phyloP scores from a whole-genome alignment of 2,797 vertebrate species.

The Oophaga sylvatica region DNA sequence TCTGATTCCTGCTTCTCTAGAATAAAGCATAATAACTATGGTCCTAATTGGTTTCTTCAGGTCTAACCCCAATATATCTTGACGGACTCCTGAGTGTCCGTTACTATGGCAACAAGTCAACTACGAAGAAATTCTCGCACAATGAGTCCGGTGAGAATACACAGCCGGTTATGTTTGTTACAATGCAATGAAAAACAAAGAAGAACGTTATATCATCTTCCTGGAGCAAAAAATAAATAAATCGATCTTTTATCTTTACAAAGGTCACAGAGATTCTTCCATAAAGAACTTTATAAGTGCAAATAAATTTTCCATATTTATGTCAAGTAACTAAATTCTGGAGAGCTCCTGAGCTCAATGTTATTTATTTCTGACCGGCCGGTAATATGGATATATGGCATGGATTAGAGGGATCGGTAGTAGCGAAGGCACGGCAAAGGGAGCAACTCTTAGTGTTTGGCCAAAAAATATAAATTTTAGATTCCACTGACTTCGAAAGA shows the following conservation, averaged over 20 bases:
- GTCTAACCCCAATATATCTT: constrained; percentile 6
- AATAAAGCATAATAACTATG: neutral
- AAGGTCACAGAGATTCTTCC: constrained; percentile 1
- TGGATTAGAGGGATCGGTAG: neutral
- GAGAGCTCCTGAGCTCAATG: too few relatives aligned
- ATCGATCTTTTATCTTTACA: neutral
- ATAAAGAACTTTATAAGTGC: neutral
- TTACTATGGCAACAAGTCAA: constrained; percentile 10
- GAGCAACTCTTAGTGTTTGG: too few relatives aligned
- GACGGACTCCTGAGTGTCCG: neutral
- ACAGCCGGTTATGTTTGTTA: neutral
- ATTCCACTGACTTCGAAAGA: too few relatives aligned
- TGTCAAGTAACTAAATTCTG: neutral
- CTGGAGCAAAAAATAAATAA: neutral
- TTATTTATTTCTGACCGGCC: neutral
- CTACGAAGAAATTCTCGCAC: neutral
- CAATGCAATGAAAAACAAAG: constrained; percentile 9
- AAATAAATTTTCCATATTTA: neutral
- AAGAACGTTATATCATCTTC: constrained; percentile 4
- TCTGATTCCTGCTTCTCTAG: neutral
- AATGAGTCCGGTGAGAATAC: constrained; percentile 9
- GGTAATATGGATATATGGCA: neutral
- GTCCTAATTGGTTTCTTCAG: neutral
- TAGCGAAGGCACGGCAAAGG: too few relatives aligned
- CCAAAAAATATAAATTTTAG: too few relatives aligned